phyloP scores from a whole-genome alignment of 2,888 invertebrate species.

The Spicauda simplicius region DNA sequence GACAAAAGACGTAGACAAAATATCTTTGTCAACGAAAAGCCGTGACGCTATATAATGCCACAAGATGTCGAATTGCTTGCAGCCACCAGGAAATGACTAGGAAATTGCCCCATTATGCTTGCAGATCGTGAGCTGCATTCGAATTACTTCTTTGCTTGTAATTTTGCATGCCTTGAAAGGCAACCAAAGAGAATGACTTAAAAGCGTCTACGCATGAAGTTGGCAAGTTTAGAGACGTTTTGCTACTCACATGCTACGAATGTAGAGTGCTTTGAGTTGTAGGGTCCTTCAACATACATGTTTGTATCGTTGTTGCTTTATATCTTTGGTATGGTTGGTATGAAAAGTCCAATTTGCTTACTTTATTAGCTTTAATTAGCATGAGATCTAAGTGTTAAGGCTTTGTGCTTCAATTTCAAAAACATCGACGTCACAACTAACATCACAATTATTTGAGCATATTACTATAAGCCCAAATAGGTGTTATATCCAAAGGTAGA shows the following conservation, averaged over 20 bases:
- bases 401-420: no score
- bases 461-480: no score
- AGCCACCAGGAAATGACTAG: constrained; percentile 76
- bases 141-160: constrained; percentile 78
- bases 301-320: no score
- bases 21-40: constrained; percentile 56
- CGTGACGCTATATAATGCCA: constrained; percentile 50
- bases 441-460: no score
- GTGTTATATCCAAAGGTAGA: no score
- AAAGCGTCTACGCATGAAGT: constrained; percentile 39
- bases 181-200: constrained; percentile 50
- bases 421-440: no score
- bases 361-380: no score
- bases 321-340: no score
- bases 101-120: constrained; percentile 82
- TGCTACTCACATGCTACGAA: neutral
- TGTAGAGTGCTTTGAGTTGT: neutral
- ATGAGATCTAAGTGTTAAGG: no score
- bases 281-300: neutral
- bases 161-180: constrained; percentile 66
- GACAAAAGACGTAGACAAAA: constrained; percentile 55
- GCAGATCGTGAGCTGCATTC: constrained; percentile 80
- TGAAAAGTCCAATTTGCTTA: no score
- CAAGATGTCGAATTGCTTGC: constrained; percentile 76
- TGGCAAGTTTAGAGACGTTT: constrained; percentile 19